Evolutionary conservation across 1,140 invertebrate genomes (phyloP), one percentile per base, ranked within the genome.

Genomic region (Hyles vespertilio): DNA sequence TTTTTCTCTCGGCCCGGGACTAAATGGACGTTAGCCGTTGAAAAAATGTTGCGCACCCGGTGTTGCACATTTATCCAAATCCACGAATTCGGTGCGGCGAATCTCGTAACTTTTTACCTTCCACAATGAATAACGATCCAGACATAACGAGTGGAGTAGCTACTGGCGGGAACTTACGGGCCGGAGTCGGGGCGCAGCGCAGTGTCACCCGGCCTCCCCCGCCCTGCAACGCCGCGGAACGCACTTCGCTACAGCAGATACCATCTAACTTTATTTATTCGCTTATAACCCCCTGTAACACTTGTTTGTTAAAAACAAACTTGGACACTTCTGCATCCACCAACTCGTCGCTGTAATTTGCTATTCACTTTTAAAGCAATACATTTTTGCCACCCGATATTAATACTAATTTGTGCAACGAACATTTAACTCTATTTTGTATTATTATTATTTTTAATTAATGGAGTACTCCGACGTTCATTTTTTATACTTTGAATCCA

Each of bases 31-130:
- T 43, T 4, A 10, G 56, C 22, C n/a, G 48, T 40, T 32, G 56
- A 57, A 51, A 61, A 63, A 59, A 55, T 56, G 51, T 55, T 11
- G 36, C 56, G 10, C 47, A 49, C 55, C 36, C 56, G 52, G 52
- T 65, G 54, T 61, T 51, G 48, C 59, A 55, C 43, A 51, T 60
- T 58, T 65, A 65, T 65, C 48, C 53, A 55, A 56, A 60, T 60
- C 45, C 50, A 49, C 45, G 45, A 56, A 47, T 66, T 56, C 56
- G 47, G 61, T 12, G 12, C 49, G 12, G 10, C 3, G 36, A 4
- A 52, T 40, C n/a, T 56, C 49, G 49, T 59, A 43, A 48, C 22
- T 62, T 67, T 62, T 62, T 59, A 57, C 54, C 56, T 57, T 58
- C 58, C 46, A 34, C 34, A 57, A 52, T 62, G 51, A 67, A 59